Conservation (phyloP, 2,797 vertebrate species). For the Ficedula albicollis region DNA sequence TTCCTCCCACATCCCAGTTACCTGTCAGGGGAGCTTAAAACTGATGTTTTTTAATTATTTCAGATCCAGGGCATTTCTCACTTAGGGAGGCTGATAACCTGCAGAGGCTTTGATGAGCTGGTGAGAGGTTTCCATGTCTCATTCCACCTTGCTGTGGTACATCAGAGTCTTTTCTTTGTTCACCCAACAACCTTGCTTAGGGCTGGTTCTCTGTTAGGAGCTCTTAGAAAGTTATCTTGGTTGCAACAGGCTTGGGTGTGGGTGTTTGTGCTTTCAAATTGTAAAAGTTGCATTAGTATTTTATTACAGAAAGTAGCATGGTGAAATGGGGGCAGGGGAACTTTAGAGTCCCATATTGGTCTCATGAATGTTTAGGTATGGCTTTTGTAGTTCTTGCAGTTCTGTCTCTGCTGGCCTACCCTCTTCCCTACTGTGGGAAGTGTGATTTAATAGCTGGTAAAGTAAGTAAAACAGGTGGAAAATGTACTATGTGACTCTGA, state of each 20-base stretch:
- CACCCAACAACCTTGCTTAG: not conserved
- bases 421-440: not conserved
- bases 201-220: not conserved
- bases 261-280: not conserved
- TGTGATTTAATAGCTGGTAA: not conserved
- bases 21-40: not conserved
- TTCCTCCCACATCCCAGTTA: rapidly evolving
- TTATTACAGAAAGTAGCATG: not conserved
- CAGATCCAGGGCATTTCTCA: not conserved
- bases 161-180: not conserved
- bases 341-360: not conserved
- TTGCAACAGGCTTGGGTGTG: not conserved
- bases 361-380: not conserved
- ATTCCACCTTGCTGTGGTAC: not conserved
- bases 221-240: not conserved
- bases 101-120: not conserved
- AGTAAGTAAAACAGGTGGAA: not conserved
- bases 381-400: not conserved
- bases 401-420: not conserved
- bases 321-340: not conserved
- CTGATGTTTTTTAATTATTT: not conserved
- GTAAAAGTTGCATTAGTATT: not conserved
- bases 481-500: not conserved
- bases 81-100: not conserved
- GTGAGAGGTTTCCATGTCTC: not conserved